These are phyloP conservation scores for Potamilus streckersoni DNA, from an alignment of 1,140 invertebrate species.

Conservation along the genomic window DNA sequence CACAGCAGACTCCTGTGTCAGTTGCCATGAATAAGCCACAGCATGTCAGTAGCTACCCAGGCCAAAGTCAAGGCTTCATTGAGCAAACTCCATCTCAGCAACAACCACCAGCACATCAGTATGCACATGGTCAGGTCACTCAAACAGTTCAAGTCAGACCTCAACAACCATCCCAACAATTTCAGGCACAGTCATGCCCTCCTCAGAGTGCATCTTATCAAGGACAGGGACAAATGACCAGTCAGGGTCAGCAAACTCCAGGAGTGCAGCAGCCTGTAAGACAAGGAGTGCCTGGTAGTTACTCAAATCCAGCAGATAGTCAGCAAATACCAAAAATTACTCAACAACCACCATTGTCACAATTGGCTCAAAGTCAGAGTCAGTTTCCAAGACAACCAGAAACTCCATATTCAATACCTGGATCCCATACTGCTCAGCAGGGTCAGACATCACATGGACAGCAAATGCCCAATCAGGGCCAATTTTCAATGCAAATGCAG, in stretches of 20 bases:
- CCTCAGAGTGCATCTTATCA: background rate
- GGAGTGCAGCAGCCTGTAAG: background rate
- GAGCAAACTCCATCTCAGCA: background rate
- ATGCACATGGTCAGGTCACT: too few species aligned
- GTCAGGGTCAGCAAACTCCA: background rate
- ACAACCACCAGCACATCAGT: background rate
- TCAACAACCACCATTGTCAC: background rate
- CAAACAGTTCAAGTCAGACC: too few species aligned
- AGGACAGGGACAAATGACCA: background rate
- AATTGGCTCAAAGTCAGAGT: too few species aligned
- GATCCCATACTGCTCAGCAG: background rate
- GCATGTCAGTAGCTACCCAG: background rate
- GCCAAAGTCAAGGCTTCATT: background rate
- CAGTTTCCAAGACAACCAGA: too few species aligned
- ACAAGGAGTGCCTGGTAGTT: background rate
- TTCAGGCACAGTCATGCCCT: background rate
- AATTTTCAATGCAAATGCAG: too few species aligned
- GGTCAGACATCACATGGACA: conserved; percentile 4
- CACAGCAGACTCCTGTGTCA: background rate
- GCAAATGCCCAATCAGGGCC: background rate
- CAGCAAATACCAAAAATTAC: conserved; percentile 7
- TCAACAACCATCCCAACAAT: too few species aligned
- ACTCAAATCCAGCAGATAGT: background rate
- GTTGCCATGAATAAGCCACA: background rate
- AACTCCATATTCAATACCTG: background rate